Evolutionary conservation across 1,140 invertebrate genomes (phyloP).

Genomic region (Leucophenga varia): DNA sequence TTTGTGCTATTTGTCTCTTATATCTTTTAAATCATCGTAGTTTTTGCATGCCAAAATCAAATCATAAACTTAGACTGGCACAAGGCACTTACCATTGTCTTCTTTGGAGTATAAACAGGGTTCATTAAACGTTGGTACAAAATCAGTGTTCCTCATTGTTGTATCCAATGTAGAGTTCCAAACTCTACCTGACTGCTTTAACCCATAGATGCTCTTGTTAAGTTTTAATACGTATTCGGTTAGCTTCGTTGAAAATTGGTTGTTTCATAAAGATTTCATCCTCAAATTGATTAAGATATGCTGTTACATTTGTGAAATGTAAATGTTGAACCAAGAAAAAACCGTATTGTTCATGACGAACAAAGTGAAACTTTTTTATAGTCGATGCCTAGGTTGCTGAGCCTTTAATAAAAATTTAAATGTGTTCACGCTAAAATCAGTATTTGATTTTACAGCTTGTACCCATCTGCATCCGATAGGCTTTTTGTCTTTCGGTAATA

Average conservation of each 20-base stretch:
- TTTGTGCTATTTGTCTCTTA: too few species aligned
- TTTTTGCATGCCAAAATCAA: too few species aligned
- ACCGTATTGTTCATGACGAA: constrained; percentile 32
- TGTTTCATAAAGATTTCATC: constrained; percentile 16
- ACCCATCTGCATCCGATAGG: constrained; percentile 18
- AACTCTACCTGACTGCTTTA: too few species aligned
- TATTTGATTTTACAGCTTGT: constrained; percentile 26
- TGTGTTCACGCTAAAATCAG: constrained; percentile 11
- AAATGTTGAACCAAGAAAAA: constrained; percentile 25
- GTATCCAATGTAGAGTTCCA: too few species aligned
- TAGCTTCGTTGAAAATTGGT: too few species aligned
- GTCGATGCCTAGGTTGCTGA: constrained; percentile 41
- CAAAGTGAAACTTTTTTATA: constrained; percentile 49
- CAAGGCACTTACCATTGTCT: too few species aligned
- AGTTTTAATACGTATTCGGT: too few species aligned
- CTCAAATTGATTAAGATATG: constrained; percentile 10
- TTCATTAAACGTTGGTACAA: constrained; percentile 23
- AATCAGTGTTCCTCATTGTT: too few species aligned
- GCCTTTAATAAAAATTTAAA: constrained; percentile 54
- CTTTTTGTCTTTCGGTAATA: constrained; percentile 9
- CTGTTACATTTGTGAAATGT: neutral
- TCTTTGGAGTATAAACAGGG: too few species aligned
- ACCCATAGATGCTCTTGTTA: too few species aligned
- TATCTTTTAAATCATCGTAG: too few species aligned
- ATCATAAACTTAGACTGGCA: too few species aligned